Evolutionary conservation across 92 coral and sea anemone genomes (phyloP).

Genomic region (Actinostola sp.): DNA sequence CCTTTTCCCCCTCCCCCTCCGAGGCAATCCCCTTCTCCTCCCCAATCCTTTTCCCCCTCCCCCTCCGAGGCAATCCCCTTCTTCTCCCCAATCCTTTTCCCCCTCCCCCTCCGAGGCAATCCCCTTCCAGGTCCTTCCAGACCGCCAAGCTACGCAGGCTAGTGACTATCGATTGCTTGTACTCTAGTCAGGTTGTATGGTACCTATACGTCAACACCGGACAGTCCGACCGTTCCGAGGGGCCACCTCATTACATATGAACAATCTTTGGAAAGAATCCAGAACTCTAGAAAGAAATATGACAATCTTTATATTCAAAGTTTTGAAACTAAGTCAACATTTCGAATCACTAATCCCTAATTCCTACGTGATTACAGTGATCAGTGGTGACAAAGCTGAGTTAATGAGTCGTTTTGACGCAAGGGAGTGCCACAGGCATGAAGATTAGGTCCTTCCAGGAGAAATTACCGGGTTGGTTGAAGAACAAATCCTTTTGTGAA

Average conservation of each 20-base stretch:
- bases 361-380: neutral
- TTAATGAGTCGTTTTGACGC: conserved; percentile 2
- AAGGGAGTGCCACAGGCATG: neutral
- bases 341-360: neutral
- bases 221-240: conserved; percentile 8
- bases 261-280: conserved; percentile 1
- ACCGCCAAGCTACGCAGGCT: too few relatives aligned
- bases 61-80: too few relatives aligned
- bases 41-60: too few relatives aligned
- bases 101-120: too few relatives aligned
- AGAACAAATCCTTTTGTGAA: neutral
- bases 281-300: neutral
- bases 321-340: neutral
- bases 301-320: too few relatives aligned
- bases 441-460: neutral
- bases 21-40: too few relatives aligned
- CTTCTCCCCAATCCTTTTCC: too few relatives aligned
- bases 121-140: too few relatives aligned
- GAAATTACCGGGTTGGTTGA: neutral
- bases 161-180: too few relatives aligned
- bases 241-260: conserved; percentile 6
- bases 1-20: too few relatives aligned
- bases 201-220: conserved; percentile 7
- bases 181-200: neutral
- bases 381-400: conserved; percentile 15